Evolutionary conservation across 2,113 vertebrate species (phyloP).

Genomic region (Dicrurus megarhynchus): DNA sequence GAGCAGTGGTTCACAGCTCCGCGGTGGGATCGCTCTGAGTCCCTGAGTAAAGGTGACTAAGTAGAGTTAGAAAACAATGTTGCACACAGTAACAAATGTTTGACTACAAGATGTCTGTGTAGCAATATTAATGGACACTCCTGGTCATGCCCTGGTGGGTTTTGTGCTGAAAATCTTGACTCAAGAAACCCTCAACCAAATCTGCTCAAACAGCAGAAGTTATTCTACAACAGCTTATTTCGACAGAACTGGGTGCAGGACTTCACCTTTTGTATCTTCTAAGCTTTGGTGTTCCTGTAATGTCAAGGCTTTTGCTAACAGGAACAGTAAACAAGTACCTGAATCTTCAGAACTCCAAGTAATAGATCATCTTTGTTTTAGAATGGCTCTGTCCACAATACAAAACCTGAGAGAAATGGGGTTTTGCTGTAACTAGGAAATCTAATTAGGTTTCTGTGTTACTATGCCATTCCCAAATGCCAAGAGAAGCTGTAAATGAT

Average conservation of each 20-base stretch:
- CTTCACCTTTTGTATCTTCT: neutral
- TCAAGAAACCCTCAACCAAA: neutral
- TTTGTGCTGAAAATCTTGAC: neutral
- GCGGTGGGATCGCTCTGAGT: fast-evolving
- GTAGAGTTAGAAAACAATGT: neutral
- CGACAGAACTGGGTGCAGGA: neutral
- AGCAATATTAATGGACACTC: neutral
- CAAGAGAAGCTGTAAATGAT: neutral
- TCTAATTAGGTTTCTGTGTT: neutral
- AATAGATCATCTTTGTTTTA: neutral
- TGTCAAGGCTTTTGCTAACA: neutral
- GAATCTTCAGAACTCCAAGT: neutral
- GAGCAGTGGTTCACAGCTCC: fast-evolving
- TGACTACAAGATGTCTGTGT: neutral
- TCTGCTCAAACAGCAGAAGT: neutral
- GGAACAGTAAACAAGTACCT: neutral
- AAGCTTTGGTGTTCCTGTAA: neutral
- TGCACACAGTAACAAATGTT: fast-evolving
- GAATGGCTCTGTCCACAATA: neutral
- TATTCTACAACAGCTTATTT: neutral
- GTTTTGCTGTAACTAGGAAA: neutral
- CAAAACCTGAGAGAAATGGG: neutral
- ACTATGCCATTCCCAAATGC: neutral
- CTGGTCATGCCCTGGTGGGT: neutral
- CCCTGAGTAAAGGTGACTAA: neutral